A percentile compares a stretch with the other conserved stretches of the same genome.
These are phyloP conservation scores for Scaptomyza parva DNA, from an alignment of 2,888 invertebrate species.

Conservation along the genomic window DNA sequence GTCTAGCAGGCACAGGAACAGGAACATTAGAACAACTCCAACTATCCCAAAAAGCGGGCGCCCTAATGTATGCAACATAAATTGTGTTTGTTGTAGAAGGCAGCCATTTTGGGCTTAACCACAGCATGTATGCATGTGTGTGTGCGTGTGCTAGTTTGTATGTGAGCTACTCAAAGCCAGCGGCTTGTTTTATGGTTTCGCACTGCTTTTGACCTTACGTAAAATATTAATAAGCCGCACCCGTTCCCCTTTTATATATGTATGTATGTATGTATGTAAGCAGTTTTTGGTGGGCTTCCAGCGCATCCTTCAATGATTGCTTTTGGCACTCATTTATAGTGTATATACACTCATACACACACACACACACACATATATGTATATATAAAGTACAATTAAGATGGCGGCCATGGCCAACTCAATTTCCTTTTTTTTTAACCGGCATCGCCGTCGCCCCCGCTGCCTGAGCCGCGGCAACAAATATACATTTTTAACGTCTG, in stretches of 20 bases:
- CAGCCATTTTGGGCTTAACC: conserved; percentile 59
- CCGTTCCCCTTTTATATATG: conserved; percentile 12
- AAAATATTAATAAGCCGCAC: conserved; percentile 71
- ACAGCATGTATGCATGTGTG: conserved; percentile 27
- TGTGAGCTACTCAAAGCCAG: conserved; percentile 63
- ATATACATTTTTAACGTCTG: conserved; percentile 68
- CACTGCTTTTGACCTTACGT: conserved; percentile 77
- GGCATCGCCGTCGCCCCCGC: conserved; percentile 12
- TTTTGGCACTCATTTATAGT: conserved; percentile 16
- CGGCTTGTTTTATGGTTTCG: conserved; percentile 79
- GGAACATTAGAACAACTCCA: conserved; percentile 18
- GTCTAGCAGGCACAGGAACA: conserved; percentile 34
- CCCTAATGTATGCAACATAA: conserved; percentile 76
- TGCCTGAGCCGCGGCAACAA: conserved; percentile 35
- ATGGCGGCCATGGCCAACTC: conserved; percentile 55
- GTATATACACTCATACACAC: neutral
- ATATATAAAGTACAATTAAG: conserved; percentile 49
- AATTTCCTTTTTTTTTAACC: conserved; percentile 61
- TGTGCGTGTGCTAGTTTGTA: conserved; percentile 25
- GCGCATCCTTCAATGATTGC: conserved; percentile 44
- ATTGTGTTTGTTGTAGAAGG: conserved; percentile 61
- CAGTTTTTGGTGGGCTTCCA: conserved; percentile 45
- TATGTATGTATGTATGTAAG: conserved; percentile 1
- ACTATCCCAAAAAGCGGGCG: conserved; percentile 22
- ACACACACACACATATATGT: conserved; percentile 4